Conservation (phyloP, 2,113 vertebrate genomes). For the Megatriorchis doriae region DNA sequence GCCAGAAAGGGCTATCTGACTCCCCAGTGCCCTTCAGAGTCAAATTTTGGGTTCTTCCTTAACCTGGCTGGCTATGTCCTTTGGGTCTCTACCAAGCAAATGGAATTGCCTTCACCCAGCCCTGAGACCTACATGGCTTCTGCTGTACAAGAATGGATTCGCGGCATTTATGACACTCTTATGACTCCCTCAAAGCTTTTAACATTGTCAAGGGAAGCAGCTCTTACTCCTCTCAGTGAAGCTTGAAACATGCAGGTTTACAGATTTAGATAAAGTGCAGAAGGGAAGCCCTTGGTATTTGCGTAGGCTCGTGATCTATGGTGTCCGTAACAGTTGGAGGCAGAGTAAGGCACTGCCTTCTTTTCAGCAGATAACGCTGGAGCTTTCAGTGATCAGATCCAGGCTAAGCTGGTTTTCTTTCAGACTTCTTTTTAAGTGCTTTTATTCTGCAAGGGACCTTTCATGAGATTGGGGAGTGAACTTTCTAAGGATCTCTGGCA, state of each 20-base stretch:
- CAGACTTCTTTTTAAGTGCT: neutral
- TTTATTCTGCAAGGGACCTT: neutral
- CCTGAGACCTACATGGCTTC: neutral
- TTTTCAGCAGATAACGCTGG: neutral
- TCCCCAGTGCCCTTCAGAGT: accelerated
- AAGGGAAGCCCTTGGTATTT: neutral
- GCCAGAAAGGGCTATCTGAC: neutral
- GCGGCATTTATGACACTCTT: neutral
- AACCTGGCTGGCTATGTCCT: neutral
- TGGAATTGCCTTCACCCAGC: neutral
- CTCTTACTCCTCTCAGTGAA: neutral
- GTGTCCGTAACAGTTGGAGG: neutral
- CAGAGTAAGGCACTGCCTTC: neutral
- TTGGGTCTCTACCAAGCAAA: neutral
- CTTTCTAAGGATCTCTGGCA: neutral
- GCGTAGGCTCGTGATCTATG: neutral
- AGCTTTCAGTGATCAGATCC: neutral
- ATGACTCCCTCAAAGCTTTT: neutral
- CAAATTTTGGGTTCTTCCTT: neutral
- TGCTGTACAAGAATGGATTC: neutral
- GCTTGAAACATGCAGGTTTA: neutral
- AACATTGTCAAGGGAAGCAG: neutral
- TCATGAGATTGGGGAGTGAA: neutral
- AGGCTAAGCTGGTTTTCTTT: neutral
- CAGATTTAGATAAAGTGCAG: neutral